Percentiles rank a stretch among this genome's conserved stretches.
These are phyloP conservation scores for Corythornis madagascariensis DNA, from an alignment of 2,113 vertebrate species.

Conservation along the genomic window DNA sequence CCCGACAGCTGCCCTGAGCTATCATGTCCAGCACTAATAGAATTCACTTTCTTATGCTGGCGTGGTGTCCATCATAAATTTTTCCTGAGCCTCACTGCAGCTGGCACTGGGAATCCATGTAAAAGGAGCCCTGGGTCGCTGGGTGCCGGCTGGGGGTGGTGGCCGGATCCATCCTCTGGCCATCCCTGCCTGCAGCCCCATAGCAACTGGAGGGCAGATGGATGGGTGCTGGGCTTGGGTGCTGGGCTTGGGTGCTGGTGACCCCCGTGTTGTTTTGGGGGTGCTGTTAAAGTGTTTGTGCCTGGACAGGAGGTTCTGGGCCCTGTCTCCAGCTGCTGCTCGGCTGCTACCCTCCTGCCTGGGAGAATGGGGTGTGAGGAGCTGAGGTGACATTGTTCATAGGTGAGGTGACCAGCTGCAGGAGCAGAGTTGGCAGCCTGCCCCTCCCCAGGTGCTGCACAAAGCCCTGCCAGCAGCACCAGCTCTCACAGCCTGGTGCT, in stretches of 20 bases:
- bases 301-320: fast-evolving
- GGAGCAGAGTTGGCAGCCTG: constrained; percentile 15
- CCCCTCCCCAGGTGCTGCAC: constrained; percentile 28
- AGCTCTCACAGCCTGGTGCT: background rate
- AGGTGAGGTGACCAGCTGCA: constrained; percentile 11
- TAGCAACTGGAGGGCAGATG: fast-evolving
- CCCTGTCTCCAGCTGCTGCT: background rate
- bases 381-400: background rate
- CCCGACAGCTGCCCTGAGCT: constrained; percentile 45
- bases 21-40: background rate
- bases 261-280: background rate
- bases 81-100: constrained; percentile 37
- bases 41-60: constrained; percentile 29
- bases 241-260: background rate
- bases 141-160: background rate
- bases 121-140: fast-evolving
- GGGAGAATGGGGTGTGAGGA: background rate
- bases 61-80: background rate
- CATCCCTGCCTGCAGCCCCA: fast-evolving
- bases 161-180: fast-evolving
- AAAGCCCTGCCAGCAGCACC: background rate
- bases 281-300: background rate
- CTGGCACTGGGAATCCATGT: constrained; percentile 46
- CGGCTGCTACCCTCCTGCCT: background rate
- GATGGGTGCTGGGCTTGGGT: background rate